Evolutionary conservation across 2,797 vertebrate species (phyloP).

Genomic region (Danio aesculapii): DNA sequence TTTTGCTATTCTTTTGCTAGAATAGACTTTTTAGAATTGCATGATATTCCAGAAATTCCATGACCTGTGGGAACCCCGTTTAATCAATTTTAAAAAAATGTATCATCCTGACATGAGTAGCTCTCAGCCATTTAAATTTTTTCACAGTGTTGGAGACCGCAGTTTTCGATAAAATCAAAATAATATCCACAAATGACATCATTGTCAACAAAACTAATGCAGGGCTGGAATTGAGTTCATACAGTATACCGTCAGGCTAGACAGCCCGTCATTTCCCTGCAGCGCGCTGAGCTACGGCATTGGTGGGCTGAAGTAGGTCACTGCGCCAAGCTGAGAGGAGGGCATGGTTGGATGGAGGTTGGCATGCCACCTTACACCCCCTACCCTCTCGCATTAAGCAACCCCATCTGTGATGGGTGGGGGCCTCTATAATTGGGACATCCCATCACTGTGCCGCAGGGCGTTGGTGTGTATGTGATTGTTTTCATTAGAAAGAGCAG

Average conservation of each 20-base stretch:
- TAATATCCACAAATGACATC: not conserved
- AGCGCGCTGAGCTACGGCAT: constrained; percentile 37
- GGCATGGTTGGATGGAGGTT: constrained; percentile 74
- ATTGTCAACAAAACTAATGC: constrained; percentile 1
- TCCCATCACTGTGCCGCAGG: constrained; percentile 58
- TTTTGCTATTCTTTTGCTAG: too few species aligned
- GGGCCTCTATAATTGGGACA: constrained; percentile 76
- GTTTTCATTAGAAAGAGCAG: constrained; percentile 1
- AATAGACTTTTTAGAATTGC: too few species aligned
- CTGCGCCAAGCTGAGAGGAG: constrained; percentile 67
- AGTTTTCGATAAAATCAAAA: not conserved
- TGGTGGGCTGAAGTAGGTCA: constrained; percentile 78
- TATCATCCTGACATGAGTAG: too few species aligned
- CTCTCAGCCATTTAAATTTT: too few species aligned
- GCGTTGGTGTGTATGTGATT: constrained; percentile 43
- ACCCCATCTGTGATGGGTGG: constrained; percentile 62
- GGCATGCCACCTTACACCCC: constrained; percentile 76
- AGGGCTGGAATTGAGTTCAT: constrained; percentile 5
- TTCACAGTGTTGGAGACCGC: too few species aligned
- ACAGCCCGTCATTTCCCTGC: constrained; percentile 57
- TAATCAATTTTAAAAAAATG: too few species aligned
- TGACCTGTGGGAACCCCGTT: too few species aligned
- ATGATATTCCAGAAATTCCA: too few species aligned
- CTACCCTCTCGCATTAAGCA: constrained; percentile 65
- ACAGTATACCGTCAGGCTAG: constrained; percentile 65